Conservation (phyloP, 2,113 vertebrate species). For the Felis catus region F.catus_Fca126_mat1.0 CM031415.1:195701501-195702000, state of each 20-base stretch:
- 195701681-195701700: not conserved
- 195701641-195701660: not conserved
- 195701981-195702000: not conserved
- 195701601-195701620: not conserved
- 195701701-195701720: not conserved
- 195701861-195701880: not conserved
- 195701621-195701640: not conserved
- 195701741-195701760: not conserved
- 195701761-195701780: not conserved
- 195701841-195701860: not conserved
- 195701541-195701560: not conserved
- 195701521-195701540: not conserved
- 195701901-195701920: not conserved
- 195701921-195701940: not conserved
- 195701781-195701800: not conserved
- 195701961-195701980: not conserved
- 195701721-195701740: not conserved
- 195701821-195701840: not conserved
- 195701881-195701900: not conserved
- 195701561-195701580: not conserved
- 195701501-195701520: not conserved
- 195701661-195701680: not conserved
- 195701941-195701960: not conserved
- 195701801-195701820: not conserved
- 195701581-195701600: not conserved